Evolutionary conservation across 2,797 vertebrate species (phyloP), one percentile per base, ranked within the genome.

Genomic region (Calcarius lapponicus): DNA sequence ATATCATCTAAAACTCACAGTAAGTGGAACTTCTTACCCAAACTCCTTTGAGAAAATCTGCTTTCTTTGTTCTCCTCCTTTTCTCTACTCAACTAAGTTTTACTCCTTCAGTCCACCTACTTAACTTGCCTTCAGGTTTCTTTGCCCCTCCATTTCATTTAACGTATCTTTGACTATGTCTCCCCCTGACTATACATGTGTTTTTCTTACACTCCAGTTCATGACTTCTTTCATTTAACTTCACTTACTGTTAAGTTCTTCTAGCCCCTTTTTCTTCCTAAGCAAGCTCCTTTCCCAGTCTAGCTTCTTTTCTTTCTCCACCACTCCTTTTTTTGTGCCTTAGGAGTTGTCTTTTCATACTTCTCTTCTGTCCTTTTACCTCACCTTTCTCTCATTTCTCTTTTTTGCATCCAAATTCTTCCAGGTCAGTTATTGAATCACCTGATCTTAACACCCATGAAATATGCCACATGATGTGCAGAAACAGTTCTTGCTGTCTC

Each of bases 111-210:
- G 18, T 79, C 15, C 19, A 75, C 15, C 36, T 48, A 40, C 38
- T 11, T 45, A 88, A 61, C 26, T 70, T 31, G 13, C 7, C n/a
- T 11, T 66, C n/a, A 61, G 58, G 17, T 84, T 62, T 88, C n/a
- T 84, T 51, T 78, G 12, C 20, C 86, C 20, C 36, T 86, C 17
- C 14, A 16, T 20, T 86, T 80, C 6, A 34, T 50, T 86, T 80
- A 13, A 32, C 4, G 0, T 25, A 17, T 42, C 24, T 74, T 86
- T 83, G 31, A 42, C 34, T 72, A 9, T 24, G 32, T 58, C 34
- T 66, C 31, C 6, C 45, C 10, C 28, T 78, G 21, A 34, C 19
- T 32, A 17, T 7, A 28, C 0, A 3, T 19, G 5, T 2, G 4
- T 67, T 78, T 86, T 86, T 78, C 19, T 50, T 69, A 34, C 15